Base-by-base conservation (phyloP, 2,113 vertebrate species). In the Melanocharis versteri region DNA sequence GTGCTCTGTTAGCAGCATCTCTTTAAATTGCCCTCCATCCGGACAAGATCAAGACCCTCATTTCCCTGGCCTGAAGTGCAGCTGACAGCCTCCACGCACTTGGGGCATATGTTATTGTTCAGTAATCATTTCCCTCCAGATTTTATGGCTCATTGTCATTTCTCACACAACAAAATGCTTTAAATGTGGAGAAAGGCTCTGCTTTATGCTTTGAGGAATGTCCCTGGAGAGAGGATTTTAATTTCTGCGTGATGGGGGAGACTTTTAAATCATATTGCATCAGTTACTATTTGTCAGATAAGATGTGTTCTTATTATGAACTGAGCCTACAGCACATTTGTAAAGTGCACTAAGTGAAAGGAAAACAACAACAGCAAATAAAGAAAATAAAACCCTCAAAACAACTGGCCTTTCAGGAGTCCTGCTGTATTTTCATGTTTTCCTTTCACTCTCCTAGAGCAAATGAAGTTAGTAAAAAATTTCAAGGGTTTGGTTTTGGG, bases 151-250 rank as follows among this genome's bases (percentile, higher is more conserved):
- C 35, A 70, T 78, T 93, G 93, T 95, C 57, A 79, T 87, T 94
- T 97, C 93, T 91, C 75, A 83, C 91, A 65, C 73, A 91, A 77
- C 62, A 86, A 90, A 87, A 93, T 80, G 19, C 51, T 94, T 96
- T 91, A 91, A 93, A 90, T 47, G 70, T 77, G 78, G 27, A 76
- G 45, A 60, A 90, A 94, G n/a, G 42, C 72, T 93, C 45, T 72
- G 47, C 75, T 89, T 96, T 86, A 80, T 62, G 68, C 75, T 93
- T 88, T 95, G 50, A 75, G 33, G 50, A 73, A 58, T 31, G 68
- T 62, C 79, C 71, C 64, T 58, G 10, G 64, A 78, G 84, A 94
- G 47, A 81, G 7, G 27, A 66, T 73, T 93, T 83, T 93, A 86
- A 90, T 93, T 94, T 92, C 68, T 95, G 44, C 20, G 14, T 64